Conservation (phyloP, 2,113 vertebrate genomes). For the Apodemus speciosus region DNA sequence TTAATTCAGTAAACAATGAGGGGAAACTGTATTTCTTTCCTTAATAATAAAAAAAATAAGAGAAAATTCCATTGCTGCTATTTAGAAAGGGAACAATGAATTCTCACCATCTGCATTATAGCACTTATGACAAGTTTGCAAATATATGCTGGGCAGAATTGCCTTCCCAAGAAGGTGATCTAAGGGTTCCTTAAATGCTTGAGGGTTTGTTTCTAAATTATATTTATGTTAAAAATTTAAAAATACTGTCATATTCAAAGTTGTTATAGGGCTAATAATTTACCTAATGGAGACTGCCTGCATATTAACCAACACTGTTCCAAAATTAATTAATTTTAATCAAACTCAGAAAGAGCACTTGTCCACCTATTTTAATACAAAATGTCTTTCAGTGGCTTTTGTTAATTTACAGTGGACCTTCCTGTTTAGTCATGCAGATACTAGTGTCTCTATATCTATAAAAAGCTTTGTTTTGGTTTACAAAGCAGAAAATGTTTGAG, state of each 20-base stretch:
- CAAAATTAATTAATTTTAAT: neutral
- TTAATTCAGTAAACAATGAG: neutral
- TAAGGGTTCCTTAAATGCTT: neutral
- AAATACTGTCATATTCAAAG: neutral
- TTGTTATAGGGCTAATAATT: neutral
- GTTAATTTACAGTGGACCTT: neutral
- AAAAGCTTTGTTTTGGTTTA: neutral
- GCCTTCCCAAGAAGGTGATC: neutral
- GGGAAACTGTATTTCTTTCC: neutral
- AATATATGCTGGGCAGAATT: neutral
- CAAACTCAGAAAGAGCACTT: neutral
- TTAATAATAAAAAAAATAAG: neutral
- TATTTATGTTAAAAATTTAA: neutral
- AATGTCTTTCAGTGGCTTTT: neutral
- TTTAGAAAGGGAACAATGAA: neutral
- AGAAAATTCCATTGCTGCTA: neutral
- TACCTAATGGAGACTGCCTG: neutral
- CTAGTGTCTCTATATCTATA: neutral
- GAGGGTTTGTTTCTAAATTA: neutral
- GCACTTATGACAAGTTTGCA: neutral
- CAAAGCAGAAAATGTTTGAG: neutral
- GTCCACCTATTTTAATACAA: neutral
- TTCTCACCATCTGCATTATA: neutral
- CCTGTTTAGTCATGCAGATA: neutral
- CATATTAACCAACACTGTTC: neutral